Base-by-base conservation (phyloP, 2,888 invertebrate species). In the Apamea sordens region DNA sequence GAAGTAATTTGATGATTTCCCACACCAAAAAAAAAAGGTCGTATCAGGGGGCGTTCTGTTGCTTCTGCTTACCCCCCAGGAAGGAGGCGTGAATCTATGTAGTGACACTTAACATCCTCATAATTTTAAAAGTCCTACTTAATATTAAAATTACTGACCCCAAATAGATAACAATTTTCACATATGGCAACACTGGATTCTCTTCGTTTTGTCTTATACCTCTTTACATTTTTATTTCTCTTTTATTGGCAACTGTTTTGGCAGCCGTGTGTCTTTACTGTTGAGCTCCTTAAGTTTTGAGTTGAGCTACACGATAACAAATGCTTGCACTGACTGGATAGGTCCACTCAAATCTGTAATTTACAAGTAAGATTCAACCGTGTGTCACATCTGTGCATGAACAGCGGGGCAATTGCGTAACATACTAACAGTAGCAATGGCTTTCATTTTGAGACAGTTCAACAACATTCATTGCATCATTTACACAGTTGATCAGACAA, bases 131-230 rank as follows among this genome's bases (percentile, higher is more conserved):
- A 83, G 63, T 24, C 24, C 41, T 81, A 71, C 76, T 80, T 81
- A 84, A 67, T 44, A 77, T 70, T 84, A 85, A 73, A 59, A 84
- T 86, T 89, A 89, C 88, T 89, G 88, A 89, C 89, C 88, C 86
- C 82, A 88, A 88, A 88, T 87, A 84, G 80, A 77, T 89, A 89
- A 89, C 89, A 83, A 76, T 80, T 86, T 77, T 81, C n/a, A 59
- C 41, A 69, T 81, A 84, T 89, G 86, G 83, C 83, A 89, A 88
- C 88, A 89, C 64, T 79, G 76, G 79, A 83, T 79, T 79, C 32
- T 74, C 53, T 61, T n/a, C 24, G 18, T 75, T 56, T 63, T 68
- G 72, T 71, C 73, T 63, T 61, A 28, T 64, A 61, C 69, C 28
- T 65, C 15, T 73, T 63, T 36, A 53, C 15, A 64, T n/a, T 44